These are phyloP conservation scores for Anisognathus igniventris DNA, from an alignment of 2,797 vertebrate genomes.

Conservation along the genomic window DNA sequence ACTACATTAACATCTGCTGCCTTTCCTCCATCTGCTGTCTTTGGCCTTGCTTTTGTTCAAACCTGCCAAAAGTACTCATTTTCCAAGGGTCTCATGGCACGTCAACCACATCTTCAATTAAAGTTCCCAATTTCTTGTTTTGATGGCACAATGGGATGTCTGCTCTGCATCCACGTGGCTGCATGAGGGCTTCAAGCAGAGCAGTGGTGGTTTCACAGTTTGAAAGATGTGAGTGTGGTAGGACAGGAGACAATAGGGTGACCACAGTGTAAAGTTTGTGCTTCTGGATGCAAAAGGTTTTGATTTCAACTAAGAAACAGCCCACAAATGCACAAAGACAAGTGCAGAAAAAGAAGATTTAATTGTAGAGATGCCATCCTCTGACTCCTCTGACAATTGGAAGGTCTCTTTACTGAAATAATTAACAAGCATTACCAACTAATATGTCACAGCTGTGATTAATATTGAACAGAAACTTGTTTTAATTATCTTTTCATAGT, in stretches of 20 bases:
- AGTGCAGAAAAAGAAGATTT: background rate
- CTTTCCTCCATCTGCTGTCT: conserved; percentile 64
- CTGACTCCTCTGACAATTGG: background rate
- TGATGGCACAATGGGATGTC: background rate
- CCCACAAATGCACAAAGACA: background rate
- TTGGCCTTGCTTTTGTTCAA: conserved; percentile 52
- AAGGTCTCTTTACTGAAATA: background rate
- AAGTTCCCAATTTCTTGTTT: background rate
- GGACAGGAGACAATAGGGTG: background rate
- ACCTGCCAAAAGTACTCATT: conserved; percentile 50
- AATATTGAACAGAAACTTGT: background rate
- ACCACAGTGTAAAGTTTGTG: background rate
- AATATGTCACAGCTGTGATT: background rate
- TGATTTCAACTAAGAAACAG: background rate
- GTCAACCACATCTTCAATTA: background rate
- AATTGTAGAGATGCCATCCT: background rate
- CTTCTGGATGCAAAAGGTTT: background rate
- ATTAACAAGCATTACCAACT: background rate
- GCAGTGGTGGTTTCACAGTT: background rate
- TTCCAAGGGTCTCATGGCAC: conserved; percentile 3
- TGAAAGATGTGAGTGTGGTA: background rate
- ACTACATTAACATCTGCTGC: conserved; percentile 68
- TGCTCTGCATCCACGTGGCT: background rate
- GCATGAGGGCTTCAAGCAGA: fast-evolving
- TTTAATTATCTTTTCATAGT: background rate